These are phyloP conservation scores for Rhizoglyphus robini DNA, from an alignment of 1,140 invertebrate species.

Conservation along the genomic window DNA sequence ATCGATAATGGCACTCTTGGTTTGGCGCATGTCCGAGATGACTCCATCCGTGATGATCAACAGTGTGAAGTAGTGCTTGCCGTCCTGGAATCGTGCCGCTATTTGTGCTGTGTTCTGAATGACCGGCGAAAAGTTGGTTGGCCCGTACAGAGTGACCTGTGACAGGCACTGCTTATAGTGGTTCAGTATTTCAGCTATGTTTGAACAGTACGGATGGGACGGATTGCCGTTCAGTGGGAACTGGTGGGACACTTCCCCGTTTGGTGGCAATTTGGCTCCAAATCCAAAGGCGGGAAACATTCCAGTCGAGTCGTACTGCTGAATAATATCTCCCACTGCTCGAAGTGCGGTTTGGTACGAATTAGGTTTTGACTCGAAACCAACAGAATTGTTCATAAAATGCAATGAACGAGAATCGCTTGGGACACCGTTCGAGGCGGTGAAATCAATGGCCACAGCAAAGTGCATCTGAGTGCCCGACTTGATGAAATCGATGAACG, in stretches of 20 bases:
- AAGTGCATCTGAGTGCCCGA: constrained; percentile 41
- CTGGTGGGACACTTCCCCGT: constrained; percentile 27
- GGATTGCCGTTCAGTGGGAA: constrained; percentile 25
- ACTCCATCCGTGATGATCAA: constrained; percentile 53
- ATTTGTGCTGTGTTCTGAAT: constrained; percentile 42
- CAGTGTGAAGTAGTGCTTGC: constrained; percentile 47
- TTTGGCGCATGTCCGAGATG: constrained; percentile 50
- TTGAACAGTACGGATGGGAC: constrained; percentile 30
- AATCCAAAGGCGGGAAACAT: constrained; percentile 24
- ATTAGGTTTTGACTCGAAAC: constrained; percentile 40
- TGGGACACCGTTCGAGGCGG: constrained; percentile 51
- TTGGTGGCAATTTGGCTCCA: constrained; percentile 23
- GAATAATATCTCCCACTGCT: constrained; percentile 48
- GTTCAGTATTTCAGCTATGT: constrained; percentile 34
- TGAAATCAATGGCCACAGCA: constrained; percentile 53
- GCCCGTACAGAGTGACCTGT: constrained; percentile 46
- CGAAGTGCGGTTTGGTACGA: constrained; percentile 45
- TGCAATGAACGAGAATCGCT: constrained; percentile 43
- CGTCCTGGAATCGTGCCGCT: constrained; percentile 32
- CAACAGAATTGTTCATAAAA: constrained; percentile 28
- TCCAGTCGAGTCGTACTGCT: constrained; percentile 42
- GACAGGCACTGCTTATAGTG: constrained; percentile 36
- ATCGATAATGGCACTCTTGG: constrained; percentile 42
- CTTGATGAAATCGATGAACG: constrained; percentile 24
- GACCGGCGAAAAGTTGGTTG: constrained; percentile 51